These are phyloP conservation scores for Camponotus fellah DNA, from an alignment of 2,888 invertebrate genomes.

Conservation along the genomic window DNA sequence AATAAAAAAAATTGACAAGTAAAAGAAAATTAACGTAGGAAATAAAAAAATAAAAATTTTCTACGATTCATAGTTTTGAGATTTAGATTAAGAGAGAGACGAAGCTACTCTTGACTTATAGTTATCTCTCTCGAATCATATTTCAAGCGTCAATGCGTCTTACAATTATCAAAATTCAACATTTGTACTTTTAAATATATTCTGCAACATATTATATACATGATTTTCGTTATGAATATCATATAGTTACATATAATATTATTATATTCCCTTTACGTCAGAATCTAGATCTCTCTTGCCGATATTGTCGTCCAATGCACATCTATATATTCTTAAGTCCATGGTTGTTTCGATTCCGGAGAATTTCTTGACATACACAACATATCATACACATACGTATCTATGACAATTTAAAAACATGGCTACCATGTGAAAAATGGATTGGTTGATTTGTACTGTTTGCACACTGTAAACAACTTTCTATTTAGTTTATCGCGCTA, in stretches of 20 bases:
- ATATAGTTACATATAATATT: background rate
- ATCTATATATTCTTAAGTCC: slow-evolving; percentile 6
- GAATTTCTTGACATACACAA: slow-evolving; percentile 37
- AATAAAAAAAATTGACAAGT: too few relatives aligned
- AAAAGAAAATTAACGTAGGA: too few relatives aligned
- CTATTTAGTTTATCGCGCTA: slow-evolving; percentile 62
- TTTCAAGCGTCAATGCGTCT: background rate
- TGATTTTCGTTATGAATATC: too few relatives aligned
- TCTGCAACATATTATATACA: too few relatives aligned
- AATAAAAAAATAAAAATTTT: too few relatives aligned
- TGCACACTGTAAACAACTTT: slow-evolving; percentile 70
- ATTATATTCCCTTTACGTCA: background rate
- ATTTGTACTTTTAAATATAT: too few relatives aligned
- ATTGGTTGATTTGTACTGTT: slow-evolving; percentile 66
- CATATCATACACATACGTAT: slow-evolving; percentile 39
- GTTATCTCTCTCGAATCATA: background rate
- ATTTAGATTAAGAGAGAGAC: background rate
- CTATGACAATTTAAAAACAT: slow-evolving; percentile 76
- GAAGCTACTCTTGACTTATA: background rate
- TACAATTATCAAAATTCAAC: background rate
- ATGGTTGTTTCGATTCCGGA: background rate
- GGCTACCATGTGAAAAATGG: slow-evolving; percentile 76
- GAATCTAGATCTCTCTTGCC: background rate
- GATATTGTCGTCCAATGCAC: background rate
- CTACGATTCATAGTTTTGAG: too few relatives aligned